Evolutionary conservation across 2,888 invertebrate genomes (phyloP).

Genomic region (Saturnia japonica): DNA sequence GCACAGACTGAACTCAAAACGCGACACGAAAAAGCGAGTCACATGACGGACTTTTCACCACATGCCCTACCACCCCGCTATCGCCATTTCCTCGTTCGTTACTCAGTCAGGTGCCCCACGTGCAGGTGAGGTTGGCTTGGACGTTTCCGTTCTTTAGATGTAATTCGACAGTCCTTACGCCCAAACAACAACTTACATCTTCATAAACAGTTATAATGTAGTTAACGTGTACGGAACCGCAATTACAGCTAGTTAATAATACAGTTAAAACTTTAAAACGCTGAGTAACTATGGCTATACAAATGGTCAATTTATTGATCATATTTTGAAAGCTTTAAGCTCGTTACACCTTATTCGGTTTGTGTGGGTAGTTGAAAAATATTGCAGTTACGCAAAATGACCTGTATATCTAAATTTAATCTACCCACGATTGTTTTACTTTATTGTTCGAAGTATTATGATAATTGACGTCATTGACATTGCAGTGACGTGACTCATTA

Average conservation of each 20-base stretch:
- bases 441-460: not conserved
- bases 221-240: too few species aligned
- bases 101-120: too few species aligned
- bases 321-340: constrained; percentile 2
- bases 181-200: too few species aligned
- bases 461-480: not conserved
- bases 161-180: too few species aligned
- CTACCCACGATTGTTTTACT: not conserved
- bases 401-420: constrained; percentile 12
- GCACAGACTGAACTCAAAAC: too few species aligned
- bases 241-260: not conserved
- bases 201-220: too few species aligned
- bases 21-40: too few species aligned
- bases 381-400: constrained; percentile 30
- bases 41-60: too few species aligned
- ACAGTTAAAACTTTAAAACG: not conserved
- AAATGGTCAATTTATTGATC: not conserved
- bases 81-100: too few species aligned
- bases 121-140: too few species aligned
- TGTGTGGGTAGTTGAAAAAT: constrained; percentile 31
- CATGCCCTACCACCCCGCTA: too few species aligned
- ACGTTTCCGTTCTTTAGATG: too few species aligned
- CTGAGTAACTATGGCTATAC: not conserved
- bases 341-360: not conserved
- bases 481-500: not conserved